Evolutionary conservation across 1,140 invertebrate species (phyloP).

Genomic region (Parasteatoda tepidariorum): DNA sequence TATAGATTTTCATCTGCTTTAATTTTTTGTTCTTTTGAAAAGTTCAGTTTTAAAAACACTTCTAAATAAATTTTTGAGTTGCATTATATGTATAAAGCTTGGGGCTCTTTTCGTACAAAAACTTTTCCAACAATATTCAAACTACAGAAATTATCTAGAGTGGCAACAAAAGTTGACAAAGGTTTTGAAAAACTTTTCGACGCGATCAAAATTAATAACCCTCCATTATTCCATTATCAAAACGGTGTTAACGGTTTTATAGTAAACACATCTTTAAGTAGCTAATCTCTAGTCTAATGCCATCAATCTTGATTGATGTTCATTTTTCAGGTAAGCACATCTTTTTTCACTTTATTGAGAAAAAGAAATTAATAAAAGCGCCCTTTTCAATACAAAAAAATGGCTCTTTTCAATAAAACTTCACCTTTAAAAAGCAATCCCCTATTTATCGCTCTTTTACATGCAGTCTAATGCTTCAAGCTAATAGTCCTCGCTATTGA

Average conservation of each 20-base stretch:
- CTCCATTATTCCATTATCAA: neutral
- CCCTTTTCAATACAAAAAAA: slow-evolving; percentile 24
- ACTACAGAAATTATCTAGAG: neutral
- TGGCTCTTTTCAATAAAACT: slow-evolving; percentile 1
- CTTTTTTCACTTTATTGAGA: neutral
- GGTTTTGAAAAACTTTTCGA: neutral
- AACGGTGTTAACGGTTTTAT: neutral
- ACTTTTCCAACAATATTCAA: neutral
- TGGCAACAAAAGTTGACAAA: neutral
- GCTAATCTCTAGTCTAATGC: neutral
- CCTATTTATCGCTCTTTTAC: slow-evolving; percentile 34
- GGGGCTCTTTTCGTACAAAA: neutral
- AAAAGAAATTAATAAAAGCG: slow-evolving; percentile 38
- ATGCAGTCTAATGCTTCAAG: slow-evolving; percentile 15
- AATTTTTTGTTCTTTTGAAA: no score
- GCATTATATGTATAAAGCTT: no score
- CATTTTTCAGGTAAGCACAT: neutral
- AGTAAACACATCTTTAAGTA: neutral
- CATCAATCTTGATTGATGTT: neutral
- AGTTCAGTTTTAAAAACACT: no score
- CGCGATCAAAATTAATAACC: neutral
- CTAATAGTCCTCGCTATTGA: slow-evolving; percentile 50
- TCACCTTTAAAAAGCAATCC: slow-evolving; percentile 21
- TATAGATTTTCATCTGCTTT: no score
- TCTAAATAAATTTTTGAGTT: no score